phyloP scores from a whole-genome alignment of 2,888 invertebrate genomes.

The Cheiracanthium punctorium region DNA sequence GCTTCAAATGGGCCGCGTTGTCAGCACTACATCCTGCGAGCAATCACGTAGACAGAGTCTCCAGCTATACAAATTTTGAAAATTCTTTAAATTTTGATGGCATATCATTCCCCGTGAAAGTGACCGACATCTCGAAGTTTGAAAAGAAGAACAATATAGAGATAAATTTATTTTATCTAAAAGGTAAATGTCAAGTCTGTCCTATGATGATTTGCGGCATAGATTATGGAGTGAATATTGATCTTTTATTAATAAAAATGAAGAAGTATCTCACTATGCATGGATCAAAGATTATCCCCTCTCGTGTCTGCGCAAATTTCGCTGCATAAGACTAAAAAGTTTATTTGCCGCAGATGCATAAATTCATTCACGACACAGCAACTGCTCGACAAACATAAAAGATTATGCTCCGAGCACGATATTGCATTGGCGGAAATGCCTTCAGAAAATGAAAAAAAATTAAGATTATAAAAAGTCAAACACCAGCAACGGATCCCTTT shows the following conservation, averaged over 20 bases:
- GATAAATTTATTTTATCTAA: neutral
- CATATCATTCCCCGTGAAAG: neutral
- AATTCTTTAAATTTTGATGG: neutral
- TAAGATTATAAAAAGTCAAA: neutral
- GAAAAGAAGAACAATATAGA: neutral
- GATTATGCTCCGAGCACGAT: too few relatives aligned
- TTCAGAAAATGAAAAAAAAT: neutral
- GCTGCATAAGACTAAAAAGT: neutral
- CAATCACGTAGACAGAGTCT: neutral
- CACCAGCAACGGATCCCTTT: neutral
- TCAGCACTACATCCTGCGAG: neutral
- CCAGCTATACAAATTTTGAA: neutral
- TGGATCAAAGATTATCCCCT: neutral
- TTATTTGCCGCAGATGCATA: neutral
- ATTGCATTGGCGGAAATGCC: too few relatives aligned
- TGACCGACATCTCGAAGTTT: neutral
- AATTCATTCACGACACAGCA: neutral
- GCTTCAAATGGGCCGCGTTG: neutral
- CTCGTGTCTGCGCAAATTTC: neutral
- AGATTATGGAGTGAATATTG: neutral
- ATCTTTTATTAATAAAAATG: neutral
- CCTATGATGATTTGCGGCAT: too few relatives aligned
- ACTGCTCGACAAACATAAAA: too few relatives aligned
- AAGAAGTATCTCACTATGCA: neutral
- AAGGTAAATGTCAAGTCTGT: neutral